These are phyloP conservation scores for Candoia aspera DNA, from an alignment of 2,113 vertebrate genomes.

Conservation along the genomic window DNA sequence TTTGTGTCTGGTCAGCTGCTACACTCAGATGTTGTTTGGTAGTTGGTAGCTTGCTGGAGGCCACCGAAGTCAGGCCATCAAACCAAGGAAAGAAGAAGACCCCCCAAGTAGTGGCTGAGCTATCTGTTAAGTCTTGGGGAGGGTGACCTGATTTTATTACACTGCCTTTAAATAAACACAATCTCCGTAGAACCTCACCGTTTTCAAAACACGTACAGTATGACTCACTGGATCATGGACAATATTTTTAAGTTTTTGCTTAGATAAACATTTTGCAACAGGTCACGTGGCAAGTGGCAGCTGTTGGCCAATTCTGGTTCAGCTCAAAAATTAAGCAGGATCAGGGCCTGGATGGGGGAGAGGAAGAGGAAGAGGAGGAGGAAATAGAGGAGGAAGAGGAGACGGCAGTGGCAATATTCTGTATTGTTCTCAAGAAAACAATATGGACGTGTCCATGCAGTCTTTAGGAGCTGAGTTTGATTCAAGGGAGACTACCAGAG, in stretches of 20 bases:
- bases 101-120: neutral
- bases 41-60: neutral
- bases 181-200: neutral
- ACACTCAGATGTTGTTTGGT: slow-evolving; percentile 15
- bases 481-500: neutral
- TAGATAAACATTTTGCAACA: neutral
- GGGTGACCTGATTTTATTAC: neutral
- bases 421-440: no score
- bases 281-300: neutral
- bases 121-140: neutral
- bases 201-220: no score
- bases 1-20: neutral
- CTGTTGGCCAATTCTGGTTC: neutral
- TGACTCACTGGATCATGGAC: neutral
- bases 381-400: no score
- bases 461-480: neutral
- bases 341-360: neutral
- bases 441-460: neutral
- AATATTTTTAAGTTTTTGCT: neutral
- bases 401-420: no score
- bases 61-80: neutral
- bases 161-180: neutral
- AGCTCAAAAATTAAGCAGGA: neutral
- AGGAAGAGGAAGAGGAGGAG: neutral
- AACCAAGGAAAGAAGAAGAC: neutral